Evolutionary conservation across 2,797 vertebrate genomes (phyloP), one percentile per base, ranked within the genome.

Genomic region (Platalea minor): DNA sequence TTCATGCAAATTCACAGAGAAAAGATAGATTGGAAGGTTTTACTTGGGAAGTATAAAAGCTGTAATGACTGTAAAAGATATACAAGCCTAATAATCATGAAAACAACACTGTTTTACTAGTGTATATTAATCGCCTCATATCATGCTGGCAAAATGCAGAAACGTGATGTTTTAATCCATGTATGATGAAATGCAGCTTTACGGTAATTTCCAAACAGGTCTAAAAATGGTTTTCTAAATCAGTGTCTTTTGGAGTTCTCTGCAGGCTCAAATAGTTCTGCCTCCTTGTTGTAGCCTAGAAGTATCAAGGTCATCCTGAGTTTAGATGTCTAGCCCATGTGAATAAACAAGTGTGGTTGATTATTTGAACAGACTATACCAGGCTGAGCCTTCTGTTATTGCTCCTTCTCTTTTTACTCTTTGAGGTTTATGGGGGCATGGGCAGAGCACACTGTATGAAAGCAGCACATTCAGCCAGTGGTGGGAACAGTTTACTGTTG

Each of bases 61-160:
- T 92, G 56, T 85, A 93, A 95, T 94, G 80, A 93, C 51, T 91
- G 63, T 61, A 89, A 86, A 93, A 94, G 63, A 84, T 84, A 84
- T 67, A 79, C 73, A 91, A 90, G 75, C 19, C 39, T 93, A 96
- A 95, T 89, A 94, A 95, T 96, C 45, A 79, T 90, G 86, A 94
- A 94, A 96, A 41, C 29, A 93, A 84, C 25, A 51, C 39, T 93
- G 24, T 85, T 74, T 91, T 84, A 61, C 68, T 90, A 37, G 50
- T 48, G 25, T 89, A 65, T 87, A 78, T 95, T 95, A 96, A 92
- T 94, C 0, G 0, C 12, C 73, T 91, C 48, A 26, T 88, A 91
- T 85, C 88, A 73, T 91, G 83, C 85, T 96, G 89, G 67, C 67
- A 96, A 93, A 87, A 79, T 67, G 60, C 56, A 93, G 67, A 89